Base-by-base conservation (phyloP, 2,888 invertebrate species). In the Cheilosia vulpina region DNA sequence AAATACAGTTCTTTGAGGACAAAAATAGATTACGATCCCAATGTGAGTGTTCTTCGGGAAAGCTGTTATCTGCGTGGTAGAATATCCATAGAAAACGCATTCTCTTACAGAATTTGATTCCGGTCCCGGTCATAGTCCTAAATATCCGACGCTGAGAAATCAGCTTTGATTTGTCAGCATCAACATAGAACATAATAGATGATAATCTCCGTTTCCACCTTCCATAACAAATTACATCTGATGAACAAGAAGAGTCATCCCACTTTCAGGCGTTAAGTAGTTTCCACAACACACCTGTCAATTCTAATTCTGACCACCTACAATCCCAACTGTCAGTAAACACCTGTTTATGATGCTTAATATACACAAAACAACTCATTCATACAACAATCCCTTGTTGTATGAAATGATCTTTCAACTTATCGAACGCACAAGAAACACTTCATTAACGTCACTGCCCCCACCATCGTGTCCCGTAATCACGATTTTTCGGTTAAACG, bases 401-500 rank as follows among this genome's bases (percentile, higher is more conserved):
- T 38, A n/a, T 5, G 17, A 63, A 34, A 31, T 50, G 34, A 47
- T 38, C 47, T 50, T 50, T 47, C 19, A 17, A 63, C 65, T 65
- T 24, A 52, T 55, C 45, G 45, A 57, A 69, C 31, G 69, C 57
- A 45, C 27, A 24, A 43, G 15, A 31, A 43, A 27, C 53, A 55
- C 66, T 55, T 68, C 31, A 55, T 68, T 43, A 55, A 17, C 43
- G 19, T 53, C 27, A 66, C 24, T 13, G 27, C 4, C 19, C 53
- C 15, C 43, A 15, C 55, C 43, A 43, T 66, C 15, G 17, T 24
- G n/a, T 21, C 13, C 3, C 43, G 38, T 19, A 68, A 68, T 55
- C 68, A 68, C 31, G 55, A 24, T 62, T 43, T 65, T 45, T 43
- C 19, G 43, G 53, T 60, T 60, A 41, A 52, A 52, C 27, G 43